A percentile compares a stretch with the other conserved stretches of the same genome.
These are phyloP conservation scores for Patagioenas fasciata DNA, from an alignment of 2,113 vertebrate species.

Conservation along the genomic window DNA sequence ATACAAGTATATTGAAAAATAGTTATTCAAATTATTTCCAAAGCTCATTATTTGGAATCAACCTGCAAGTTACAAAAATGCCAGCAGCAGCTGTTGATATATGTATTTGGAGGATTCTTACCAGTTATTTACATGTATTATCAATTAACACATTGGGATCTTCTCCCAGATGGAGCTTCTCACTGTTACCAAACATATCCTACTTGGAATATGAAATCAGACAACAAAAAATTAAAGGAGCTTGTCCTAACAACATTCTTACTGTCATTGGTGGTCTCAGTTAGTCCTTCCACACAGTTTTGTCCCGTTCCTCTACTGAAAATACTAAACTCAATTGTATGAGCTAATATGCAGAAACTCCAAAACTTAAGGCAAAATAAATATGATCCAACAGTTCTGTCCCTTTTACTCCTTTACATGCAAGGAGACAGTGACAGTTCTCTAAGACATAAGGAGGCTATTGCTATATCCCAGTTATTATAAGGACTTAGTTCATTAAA, in stretches of 20 bases:
- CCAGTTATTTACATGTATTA: background rate
- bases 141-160: background rate
- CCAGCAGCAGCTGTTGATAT: background rate
- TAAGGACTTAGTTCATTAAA: background rate
- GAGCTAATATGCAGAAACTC: background rate
- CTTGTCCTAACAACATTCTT: background rate
- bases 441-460: background rate
- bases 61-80: background rate
- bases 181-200: background rate
- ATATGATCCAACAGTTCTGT: background rate
- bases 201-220: background rate
- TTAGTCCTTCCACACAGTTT: background rate
- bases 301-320: background rate
- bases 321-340: background rate
- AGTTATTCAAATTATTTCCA: background rate
- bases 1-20: background rate
- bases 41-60: background rate
- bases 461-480: background rate
- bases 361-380: background rate
- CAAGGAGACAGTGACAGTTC: background rate
- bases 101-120: background rate
- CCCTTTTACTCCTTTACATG: background rate
- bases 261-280: background rate
- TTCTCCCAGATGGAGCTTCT: background rate
- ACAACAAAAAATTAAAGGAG: background rate